Evolutionary conservation across 1,140 invertebrate genomes (phyloP), one percentile per base, ranked within the genome.

Genomic region (Cylas formicarius): DNA sequence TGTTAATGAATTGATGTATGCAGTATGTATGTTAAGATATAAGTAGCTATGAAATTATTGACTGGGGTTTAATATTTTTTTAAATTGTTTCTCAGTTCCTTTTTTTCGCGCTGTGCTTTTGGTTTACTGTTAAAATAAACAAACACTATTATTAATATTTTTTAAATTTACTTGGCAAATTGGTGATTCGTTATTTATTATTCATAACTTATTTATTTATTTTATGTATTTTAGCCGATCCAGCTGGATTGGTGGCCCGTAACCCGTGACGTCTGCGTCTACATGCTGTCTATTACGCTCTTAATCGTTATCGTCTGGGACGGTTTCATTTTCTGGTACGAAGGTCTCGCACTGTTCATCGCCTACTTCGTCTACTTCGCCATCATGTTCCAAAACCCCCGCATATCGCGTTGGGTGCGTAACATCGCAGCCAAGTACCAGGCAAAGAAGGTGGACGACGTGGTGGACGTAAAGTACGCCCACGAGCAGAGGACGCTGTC

Each of bases 241-340:
- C 66, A 78, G 52, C 69, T 94, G 17, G 81, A 90, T 56, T 82
- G 81, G 73, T 83, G 81, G 73, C 88, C 91, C 2, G 75, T 95
- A 14, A 80, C 85, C 1, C 70, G 92, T 51, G 91, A 95, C 59
- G 85, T 83, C 42, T 57, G 82, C 7, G 84, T 90, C 40, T 95
- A 94, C 57, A 74, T 80, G 5, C 58, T 89, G 5, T 84, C 89
- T 14, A 80, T 94, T 0, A 66, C 73, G 2, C 72, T 82, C 3
- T 63, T 96, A 23, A 77, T 90, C 1, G 53, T 75, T 0, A 75
- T 93, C 14, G 82, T 90, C 37, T 83, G 81, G 74, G 90, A 94
- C 60, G 81, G 80, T 21, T 58, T 69, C 32, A 77, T 96, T 3
- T 77, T 74, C 28, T 91, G 89, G 82, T 82, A 80, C 51, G 88